These are phyloP conservation scores for Drosophila varians DNA, from an alignment of 1,140 invertebrate species.

Conservation along the genomic window DNA sequence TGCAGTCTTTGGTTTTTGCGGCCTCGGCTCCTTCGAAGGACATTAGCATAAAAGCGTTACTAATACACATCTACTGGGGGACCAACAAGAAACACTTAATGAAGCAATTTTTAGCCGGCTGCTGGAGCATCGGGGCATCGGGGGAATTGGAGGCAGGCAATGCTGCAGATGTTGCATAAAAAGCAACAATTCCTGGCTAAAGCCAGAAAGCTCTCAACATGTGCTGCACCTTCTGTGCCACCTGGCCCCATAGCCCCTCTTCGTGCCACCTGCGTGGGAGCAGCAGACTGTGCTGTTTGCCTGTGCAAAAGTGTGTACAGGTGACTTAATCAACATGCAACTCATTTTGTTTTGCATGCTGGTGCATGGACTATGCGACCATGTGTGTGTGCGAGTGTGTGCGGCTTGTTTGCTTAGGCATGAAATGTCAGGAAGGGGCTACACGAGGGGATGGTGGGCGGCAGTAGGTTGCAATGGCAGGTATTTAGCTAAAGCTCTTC, in stretches of 20 bases:
- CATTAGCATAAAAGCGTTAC: conserved; percentile 80
- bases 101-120: conserved; percentile 75
- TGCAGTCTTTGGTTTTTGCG: neutral
- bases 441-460: conserved; percentile 11
- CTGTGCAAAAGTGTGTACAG: conserved; percentile 75
- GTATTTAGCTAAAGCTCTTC: conserved; percentile 73
- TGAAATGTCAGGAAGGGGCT: conserved; percentile 11
- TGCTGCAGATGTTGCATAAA: conserved; percentile 66
- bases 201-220: conserved; percentile 63
- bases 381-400: conserved; percentile 15
- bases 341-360: conserved; percentile 75
- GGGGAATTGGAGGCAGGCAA: neutral
- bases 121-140: conserved; percentile 8
- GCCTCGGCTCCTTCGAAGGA: conserved; percentile 59
- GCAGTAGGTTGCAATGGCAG: conserved; percentile 23
- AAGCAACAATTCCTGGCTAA: conserved; percentile 71
- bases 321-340: conserved; percentile 81
- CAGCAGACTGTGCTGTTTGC: conserved; percentile 43
- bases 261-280: conserved; percentile 17
- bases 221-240: neutral
- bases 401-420: conserved; percentile 59
- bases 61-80: conserved; percentile 64
- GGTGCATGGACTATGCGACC: conserved; percentile 33
- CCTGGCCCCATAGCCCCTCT: neutral
- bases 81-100: conserved; percentile 80